Evolutionary conservation across 2,113 vertebrate species (phyloP).

Genomic region (Orthonyx spaldingii): DNA sequence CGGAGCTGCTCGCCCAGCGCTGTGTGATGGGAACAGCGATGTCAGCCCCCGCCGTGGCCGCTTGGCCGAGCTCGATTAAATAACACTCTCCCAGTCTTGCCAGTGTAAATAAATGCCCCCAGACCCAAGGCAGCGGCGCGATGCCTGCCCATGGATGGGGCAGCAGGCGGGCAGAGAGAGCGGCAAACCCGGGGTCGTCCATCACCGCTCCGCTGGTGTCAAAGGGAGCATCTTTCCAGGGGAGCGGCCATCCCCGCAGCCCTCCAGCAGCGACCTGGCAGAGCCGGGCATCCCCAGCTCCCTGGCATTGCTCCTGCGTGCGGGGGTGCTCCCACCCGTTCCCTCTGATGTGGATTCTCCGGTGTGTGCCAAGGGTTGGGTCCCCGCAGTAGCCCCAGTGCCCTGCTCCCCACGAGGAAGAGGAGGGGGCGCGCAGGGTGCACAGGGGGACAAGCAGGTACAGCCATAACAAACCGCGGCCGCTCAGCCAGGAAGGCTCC

Average conservation of each 20-base stretch:
- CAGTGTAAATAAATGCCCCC: background rate
- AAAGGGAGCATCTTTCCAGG: background rate
- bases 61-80: accelerated
- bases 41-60: accelerated
- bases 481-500: background rate
- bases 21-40: accelerated
- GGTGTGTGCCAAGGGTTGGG: background rate
- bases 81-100: background rate
- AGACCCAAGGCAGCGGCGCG: background rate
- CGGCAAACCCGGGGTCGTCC: background rate
- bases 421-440: background rate
- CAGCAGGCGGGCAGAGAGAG: background rate
- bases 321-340: background rate
- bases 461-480: background rate
- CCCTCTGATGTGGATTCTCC: background rate
- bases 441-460: background rate
- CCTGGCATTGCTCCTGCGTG: background rate
- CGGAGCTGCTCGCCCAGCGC: accelerated
- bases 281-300: background rate
- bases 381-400: accelerated
- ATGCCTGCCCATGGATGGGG: background rate
- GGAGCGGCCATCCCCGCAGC: background rate
- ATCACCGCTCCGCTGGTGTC: accelerated
- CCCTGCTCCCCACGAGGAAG: background rate
- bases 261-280: background rate